Conservation (phyloP, 1,140 invertebrate genomes). For the Onthophagus taurus region DNA sequence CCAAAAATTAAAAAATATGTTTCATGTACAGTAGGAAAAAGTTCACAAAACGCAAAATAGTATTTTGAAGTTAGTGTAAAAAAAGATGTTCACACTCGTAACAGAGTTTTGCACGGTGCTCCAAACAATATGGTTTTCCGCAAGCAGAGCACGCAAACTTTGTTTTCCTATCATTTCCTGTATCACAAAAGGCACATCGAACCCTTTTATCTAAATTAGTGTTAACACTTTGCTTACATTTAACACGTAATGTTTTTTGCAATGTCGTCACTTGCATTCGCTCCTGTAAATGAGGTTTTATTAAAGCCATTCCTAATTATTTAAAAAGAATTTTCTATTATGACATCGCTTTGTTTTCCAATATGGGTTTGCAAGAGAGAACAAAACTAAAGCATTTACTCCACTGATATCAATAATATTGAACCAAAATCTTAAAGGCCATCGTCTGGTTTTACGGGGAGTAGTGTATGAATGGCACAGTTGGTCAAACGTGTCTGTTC, state of each 20-base stretch:
- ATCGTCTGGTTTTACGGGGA: slow-evolving; percentile 13
- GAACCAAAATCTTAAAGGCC: slow-evolving; percentile 12
- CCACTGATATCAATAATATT: not conserved
- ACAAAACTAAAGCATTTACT: slow-evolving; percentile 10
- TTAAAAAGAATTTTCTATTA: not conserved
- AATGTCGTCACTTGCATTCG: not conserved
- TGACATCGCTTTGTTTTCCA: not conserved
- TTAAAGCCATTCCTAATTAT: not conserved
- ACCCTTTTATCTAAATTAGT: not conserved
- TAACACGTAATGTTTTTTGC: not conserved
- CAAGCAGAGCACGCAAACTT: not conserved
- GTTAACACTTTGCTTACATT: not conserved
- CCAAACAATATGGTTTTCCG: not conserved
- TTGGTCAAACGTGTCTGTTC: slow-evolving; percentile 39
- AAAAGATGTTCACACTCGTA: too few species aligned
- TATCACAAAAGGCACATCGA: not conserved
- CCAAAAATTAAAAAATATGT: too few species aligned
- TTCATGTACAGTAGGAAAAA: too few species aligned
- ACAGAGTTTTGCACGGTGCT: not conserved
- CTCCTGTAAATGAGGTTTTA: not conserved
- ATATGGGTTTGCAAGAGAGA: slow-evolving; percentile 1
- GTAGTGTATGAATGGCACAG: slow-evolving; percentile 33
- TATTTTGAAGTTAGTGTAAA: too few species aligned
- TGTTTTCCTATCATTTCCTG: not conserved
- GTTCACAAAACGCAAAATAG: too few species aligned